These are phyloP conservation scores for Sphaerolaimus hirsutus DNA, from an alignment of 2,888 invertebrate genomes.

Conservation along the genomic window DNA sequence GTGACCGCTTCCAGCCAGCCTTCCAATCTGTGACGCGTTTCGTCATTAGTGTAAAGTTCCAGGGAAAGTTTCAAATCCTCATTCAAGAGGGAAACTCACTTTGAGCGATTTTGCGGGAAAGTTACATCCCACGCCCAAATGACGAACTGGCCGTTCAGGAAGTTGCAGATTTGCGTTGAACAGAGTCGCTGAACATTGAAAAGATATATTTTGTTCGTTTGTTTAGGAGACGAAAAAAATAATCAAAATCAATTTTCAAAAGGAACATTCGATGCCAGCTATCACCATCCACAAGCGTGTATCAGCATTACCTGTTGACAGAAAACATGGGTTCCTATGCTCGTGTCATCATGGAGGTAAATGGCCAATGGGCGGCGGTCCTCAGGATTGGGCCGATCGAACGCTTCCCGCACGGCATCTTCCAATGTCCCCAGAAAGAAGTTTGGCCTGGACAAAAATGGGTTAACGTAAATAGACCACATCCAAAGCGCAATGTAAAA, in stretches of 20 bases:
- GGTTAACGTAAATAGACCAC: neutral
- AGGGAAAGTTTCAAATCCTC: no score
- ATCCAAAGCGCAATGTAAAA: neutral
- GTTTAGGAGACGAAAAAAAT: neutral
- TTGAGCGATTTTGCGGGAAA: conserved; percentile 55
- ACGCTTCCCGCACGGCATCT: neutral
- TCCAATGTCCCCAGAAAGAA: neutral
- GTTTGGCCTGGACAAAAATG: neutral
- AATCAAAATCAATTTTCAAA: neutral
- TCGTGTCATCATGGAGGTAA: conserved; percentile 78
- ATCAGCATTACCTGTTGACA: conserved; percentile 77
- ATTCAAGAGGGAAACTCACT: no score
- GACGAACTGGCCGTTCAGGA: conserved; percentile 60
- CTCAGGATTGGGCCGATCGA: neutral
- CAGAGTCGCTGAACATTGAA: neutral
- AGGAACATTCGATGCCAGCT: no score
- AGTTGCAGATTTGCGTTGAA: conserved; percentile 47
- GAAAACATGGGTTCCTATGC: conserved; percentile 78
- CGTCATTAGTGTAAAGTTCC: no score
- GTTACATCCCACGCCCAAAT: conserved; percentile 91
- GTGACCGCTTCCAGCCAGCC: no score
- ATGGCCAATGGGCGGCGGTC: conserved; percentile 44
- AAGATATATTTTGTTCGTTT: no score
- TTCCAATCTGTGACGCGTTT: no score
- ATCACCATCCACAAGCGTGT: no score